Evolutionary conservation across 2,113 vertebrate genomes (phyloP), one percentile per base, ranked within the genome.

Genomic region (Pseudopodoces humilis): DNA sequence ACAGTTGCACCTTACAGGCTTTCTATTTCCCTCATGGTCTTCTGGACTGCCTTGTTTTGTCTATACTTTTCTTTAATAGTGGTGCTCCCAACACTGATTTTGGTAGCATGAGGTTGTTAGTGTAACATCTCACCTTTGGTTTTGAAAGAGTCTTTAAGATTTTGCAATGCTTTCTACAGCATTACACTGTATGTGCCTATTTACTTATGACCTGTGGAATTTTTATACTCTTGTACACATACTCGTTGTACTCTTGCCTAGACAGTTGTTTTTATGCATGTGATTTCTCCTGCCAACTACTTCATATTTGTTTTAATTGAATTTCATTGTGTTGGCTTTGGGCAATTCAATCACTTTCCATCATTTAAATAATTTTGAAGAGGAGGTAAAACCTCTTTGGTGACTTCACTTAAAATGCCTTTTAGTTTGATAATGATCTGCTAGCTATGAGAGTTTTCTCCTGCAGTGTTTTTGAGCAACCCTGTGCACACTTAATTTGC

Each of bases 1-100:
- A 0, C 85, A 50, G 33, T 44, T 0, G 0, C 27, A 21, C 4
- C 2, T 25, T 44, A 9, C 9, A 7, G 0, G 1, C 22, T 24
- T 58, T 18, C 27, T 69, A 16, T 28, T 88, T 63, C 25, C 33
- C 5, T 71, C 0, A 2, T 35, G 39, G 33, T 74, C 12, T 76
- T 63, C 71, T 64, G 39, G 44, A 7, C 33, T 64, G 12, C 30
- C 33, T 53, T 75, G 46, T 52, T 92, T 74, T 58, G 4, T 50
- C 67, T 30, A 0, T 24, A 14, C n/a, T 88, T 90, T 70, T 58
- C 37, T 67, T 71, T 28, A 63, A 8, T 16, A 50, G 9, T 21
- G 24, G 6, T 50, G 33, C 39, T 50, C 44, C 28, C 44, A 63
- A 15, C 9, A 11, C 13, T 21, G 3, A 7, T 71, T 49, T 62